These are phyloP conservation scores for Entomobrya proxima DNA, from an alignment of 2,888 invertebrate species.

Conservation along the genomic window DNA sequence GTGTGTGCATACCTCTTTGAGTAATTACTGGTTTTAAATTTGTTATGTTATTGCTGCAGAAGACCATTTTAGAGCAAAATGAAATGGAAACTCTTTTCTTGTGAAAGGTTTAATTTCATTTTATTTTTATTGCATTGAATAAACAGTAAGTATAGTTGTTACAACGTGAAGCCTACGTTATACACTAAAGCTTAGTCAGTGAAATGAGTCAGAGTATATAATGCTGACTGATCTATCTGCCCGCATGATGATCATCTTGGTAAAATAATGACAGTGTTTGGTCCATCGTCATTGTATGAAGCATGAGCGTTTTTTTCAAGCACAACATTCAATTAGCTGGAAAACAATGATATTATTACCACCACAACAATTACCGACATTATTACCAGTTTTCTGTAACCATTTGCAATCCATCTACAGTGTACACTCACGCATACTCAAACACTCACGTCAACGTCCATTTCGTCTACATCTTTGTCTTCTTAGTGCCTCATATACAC, in stretches of 20 bases:
- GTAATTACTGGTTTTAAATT: conserved; percentile 45
- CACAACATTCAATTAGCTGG: conserved; percentile 59
- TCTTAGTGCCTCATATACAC: too few relatives aligned
- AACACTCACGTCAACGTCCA: conserved; percentile 7
- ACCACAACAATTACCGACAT: conserved; percentile 47
- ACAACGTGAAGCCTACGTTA: too few relatives aligned
- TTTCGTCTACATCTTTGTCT: conserved; percentile 6
- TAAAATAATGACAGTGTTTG: conserved; percentile 39
- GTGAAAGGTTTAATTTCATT: conserved; percentile 34
- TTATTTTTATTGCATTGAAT: conserved; percentile 34
- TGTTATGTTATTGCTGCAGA: conserved; percentile 26
- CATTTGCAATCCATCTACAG: not conserved
- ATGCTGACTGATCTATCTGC: not conserved
- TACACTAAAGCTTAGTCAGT: not conserved
- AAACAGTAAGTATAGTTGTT: conserved; percentile 15
- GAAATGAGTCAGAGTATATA: not conserved
- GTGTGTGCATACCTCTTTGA: not conserved
- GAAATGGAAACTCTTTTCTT: conserved; percentile 24
- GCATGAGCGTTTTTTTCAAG: conserved; percentile 19
- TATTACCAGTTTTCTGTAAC: conserved; percentile 31
- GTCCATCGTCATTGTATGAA: not conserved
- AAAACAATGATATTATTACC: conserved; percentile 63
- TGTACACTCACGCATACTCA: too few relatives aligned
- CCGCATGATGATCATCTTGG: not conserved
- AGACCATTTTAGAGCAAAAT: not conserved